Evolutionary conservation across 2,888 invertebrate species (phyloP), one percentile per base, ranked within the genome.

Genomic region (Lasioglossum malachurum): DNA sequence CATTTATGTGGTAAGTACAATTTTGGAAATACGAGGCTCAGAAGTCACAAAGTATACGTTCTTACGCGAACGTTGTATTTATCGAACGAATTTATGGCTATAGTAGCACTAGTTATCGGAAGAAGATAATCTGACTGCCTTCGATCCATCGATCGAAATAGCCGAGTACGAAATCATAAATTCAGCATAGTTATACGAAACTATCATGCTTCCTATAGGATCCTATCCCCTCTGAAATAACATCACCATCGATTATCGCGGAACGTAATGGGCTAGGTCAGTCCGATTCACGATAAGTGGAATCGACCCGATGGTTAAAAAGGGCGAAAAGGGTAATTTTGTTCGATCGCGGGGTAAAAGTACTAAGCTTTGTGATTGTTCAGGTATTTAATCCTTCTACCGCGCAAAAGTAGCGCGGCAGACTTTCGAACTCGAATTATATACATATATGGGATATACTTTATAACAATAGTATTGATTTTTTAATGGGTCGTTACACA

Each of bases 201-300:
- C 76, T 76, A 83, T 89, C 85, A 75, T 84, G 74, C 82, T 87
- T 86, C 80, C 86, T 31, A 85, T 31, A 85, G 82, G 82, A 83
- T 44, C 83, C 79, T 73, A 86, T 85, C 80, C 73, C 85, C 74
- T 82, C 82, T 87, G 80, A 88, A 89, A 90, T 89, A 90, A 88
- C 86, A 89, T 89, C 80, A 79, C 67, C 82, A 91, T 90, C 84
- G 89, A 92, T 91, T 92, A 91, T 90, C 73, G 53, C 64, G 80
- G 78, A 82, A 83, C 73, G 87, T 88, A 86, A 88, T 90, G 71
- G 79, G 85, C 83, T 89, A 91, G 91, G 91, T 89, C 87, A 90
- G 90, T 67, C 80, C 82, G 86, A 90, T 91, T 88, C 80, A 76
- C 78, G 88, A 88, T 91, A 91, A 89, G 86, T 88, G 85, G 84